phyloP scores from a whole-genome alignment of 2,113 vertebrate genomes.

The Tretioscincus oriximinensis region DNA sequence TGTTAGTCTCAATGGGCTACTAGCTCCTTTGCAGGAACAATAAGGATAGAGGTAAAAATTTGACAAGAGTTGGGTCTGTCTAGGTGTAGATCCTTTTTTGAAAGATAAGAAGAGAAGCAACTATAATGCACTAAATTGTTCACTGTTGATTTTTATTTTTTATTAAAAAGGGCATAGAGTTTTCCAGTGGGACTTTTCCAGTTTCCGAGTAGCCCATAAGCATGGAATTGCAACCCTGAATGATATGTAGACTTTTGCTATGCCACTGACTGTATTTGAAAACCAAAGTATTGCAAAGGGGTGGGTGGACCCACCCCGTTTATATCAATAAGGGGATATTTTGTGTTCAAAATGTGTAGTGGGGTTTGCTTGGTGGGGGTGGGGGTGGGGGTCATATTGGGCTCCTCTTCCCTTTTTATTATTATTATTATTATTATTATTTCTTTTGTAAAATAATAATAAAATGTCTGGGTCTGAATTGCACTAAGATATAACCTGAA shows the following conservation, averaged over 20 bases:
- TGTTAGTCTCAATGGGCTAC: too few relatives aligned
- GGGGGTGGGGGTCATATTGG: background rate
- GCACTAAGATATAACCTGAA: constrained; percentile 92
- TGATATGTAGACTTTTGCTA: constrained; percentile 85
- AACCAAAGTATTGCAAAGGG: constrained; percentile 89
- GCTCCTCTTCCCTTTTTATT: too few relatives aligned
- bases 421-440: too few relatives aligned
- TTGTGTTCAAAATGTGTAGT: constrained; percentile 84
- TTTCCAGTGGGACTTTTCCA: constrained; percentile 82
- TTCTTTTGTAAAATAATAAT: constrained; percentile 69
- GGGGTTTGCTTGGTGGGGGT: constrained; percentile 48
- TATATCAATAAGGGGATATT: constrained; percentile 81
- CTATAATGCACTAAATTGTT: constrained; percentile 87
- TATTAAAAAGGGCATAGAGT: constrained; percentile 81
- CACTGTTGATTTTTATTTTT: constrained; percentile 74
- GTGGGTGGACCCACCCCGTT: constrained; percentile 70
- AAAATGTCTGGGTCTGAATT: constrained; percentile 91
- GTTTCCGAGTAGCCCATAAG: constrained; percentile 81
- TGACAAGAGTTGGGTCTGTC: constrained; percentile 81
- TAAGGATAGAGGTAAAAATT: constrained; percentile 80
- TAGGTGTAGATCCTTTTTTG: constrained; percentile 71
- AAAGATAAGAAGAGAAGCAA: background rate
- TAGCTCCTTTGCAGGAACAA: too few relatives aligned
- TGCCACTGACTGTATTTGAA: constrained; percentile 89
- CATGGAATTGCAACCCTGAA: constrained; percentile 92